Base-by-base conservation (phyloP, 2,113 vertebrate species). In the Malurus elegans region DNA sequence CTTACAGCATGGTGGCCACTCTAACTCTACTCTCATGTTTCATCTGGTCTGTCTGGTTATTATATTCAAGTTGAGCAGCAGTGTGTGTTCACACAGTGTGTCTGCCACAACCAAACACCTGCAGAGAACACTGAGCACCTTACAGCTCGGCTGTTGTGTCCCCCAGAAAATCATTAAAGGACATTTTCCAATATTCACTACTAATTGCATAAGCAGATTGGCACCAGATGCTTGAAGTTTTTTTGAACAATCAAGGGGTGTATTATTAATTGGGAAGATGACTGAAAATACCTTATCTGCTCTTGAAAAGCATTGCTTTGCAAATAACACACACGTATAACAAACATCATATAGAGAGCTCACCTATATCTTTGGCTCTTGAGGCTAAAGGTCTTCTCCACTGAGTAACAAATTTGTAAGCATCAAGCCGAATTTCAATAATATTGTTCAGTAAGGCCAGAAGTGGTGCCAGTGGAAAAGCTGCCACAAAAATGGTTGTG, bases 321-420 rank as follows among this genome's bases (percentile, higher is more conserved):
- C 28, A 57, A 58, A 72, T 62, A 71, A 61, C 16, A 80, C 10
- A 25, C 5, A 47, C 14, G 17, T 8, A 18, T 38, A 67, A 58
- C 10, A 78, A 51, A 78, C 14, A 78, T 14, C 10, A 17, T 20
- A 69, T 4, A 58, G 62, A 90, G 24, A 38, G 9, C 97, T 98
- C 93, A 99, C 99, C 99, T 95, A 99, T 99, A 95, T 99, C 99
- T 97, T 99, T 99, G 97, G 99, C 98, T 97, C 99, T 98, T 70
- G 98, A 99, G 82, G 99, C 99, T 97, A 99, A 97, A 61, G 99
- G 98, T 70, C 99, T 98, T 75, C 98, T 98, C 98, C 99, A 99
- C 90, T 99, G 98, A n/a, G 99, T 99, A 86, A 99, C 98, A 96
- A 99, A 99, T 97, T 99, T 99, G 96, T 99, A 99, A 47, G 99